phyloP scores from a whole-genome alignment of 2,888 invertebrate species.

The Villa cingulata region DNA sequence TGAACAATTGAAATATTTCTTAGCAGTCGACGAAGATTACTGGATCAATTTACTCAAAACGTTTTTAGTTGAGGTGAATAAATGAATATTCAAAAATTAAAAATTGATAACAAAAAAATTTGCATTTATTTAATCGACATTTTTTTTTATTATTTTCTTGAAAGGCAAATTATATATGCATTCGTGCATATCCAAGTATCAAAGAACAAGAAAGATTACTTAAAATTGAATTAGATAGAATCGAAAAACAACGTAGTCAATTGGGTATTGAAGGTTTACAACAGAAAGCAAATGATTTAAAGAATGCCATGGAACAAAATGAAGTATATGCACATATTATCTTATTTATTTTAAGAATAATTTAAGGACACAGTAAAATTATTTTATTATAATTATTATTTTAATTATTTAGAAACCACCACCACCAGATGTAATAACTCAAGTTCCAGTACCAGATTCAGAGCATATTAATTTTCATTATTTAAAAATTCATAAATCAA shows the following conservation, averaged over 20 bases:
- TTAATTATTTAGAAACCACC: constrained; percentile 46
- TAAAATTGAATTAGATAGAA: constrained; percentile 55
- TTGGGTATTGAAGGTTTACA: constrained; percentile 58
- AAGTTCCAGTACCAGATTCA: constrained; percentile 62
- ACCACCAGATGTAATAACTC: constrained; percentile 53
- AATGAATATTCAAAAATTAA: neutral
- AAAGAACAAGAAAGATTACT: constrained; percentile 52
- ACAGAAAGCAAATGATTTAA: constrained; percentile 45
- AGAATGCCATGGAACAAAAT: constrained; percentile 59
- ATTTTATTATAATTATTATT: constrained; percentile 8
- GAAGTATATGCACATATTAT: constrained; percentile 40
- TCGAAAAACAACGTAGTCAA: constrained; percentile 47
- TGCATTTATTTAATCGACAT: neutral
- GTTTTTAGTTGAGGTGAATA: constrained; percentile 32
- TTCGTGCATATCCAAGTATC: constrained; percentile 45
- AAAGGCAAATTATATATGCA: constrained; percentile 10
- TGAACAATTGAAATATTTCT: constrained; percentile 44
- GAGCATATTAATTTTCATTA: constrained; percentile 56
- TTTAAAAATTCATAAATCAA: constrained; percentile 32
- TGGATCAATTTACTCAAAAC: constrained; percentile 58
- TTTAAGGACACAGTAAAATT: no score
- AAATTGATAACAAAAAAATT: no score
- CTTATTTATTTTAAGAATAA: neutral
- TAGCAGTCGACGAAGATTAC: constrained; percentile 47
- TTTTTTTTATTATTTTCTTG: no score